A percentile compares a stretch with the other conserved stretches of the same genome.
phyloP scores from a whole-genome alignment of 2,888 invertebrate species.

The Brenthis ino region DNA sequence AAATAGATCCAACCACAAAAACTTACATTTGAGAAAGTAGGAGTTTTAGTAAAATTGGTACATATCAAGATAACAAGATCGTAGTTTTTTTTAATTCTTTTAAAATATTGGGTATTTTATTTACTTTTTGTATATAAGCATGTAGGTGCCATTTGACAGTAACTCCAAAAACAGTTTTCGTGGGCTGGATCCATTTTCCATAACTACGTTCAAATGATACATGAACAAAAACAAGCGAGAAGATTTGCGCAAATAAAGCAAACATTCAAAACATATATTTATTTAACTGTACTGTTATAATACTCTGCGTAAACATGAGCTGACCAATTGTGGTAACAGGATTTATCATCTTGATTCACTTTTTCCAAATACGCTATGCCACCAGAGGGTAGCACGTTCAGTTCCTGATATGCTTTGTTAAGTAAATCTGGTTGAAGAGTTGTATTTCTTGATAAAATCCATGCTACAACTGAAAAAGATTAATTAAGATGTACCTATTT shows the following conservation, averaged over 20 bases:
- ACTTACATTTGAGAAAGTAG: too few species aligned
- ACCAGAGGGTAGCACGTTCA: slow-evolving; percentile 59
- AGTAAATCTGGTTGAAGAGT: slow-evolving; percentile 49
- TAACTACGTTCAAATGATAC: too few species aligned
- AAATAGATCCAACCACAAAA: too few species aligned
- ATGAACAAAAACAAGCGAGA: too few species aligned
- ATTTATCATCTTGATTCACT: slow-evolving; percentile 55
- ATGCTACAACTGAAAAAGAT: slow-evolving; percentile 60
- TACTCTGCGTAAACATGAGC: slow-evolving; percentile 62
- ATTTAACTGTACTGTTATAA: slow-evolving; percentile 20
- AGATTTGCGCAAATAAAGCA: not conserved
- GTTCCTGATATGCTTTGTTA: slow-evolving; percentile 45
- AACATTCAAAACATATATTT: not conserved
- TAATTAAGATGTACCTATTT: not conserved
- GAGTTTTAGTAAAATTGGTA: too few species aligned
- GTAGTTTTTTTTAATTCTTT: too few species aligned
- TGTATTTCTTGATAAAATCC: slow-evolving; percentile 63
- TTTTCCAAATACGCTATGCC: slow-evolving; percentile 56
- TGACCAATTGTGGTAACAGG: slow-evolving; percentile 61
- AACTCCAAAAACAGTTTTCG: too few species aligned
- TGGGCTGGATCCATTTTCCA: too few species aligned
- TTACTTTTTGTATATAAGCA: too few species aligned
- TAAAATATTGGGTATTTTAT: too few species aligned
- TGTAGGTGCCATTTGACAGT: too few species aligned
- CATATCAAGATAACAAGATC: too few species aligned